These are phyloP conservation scores for Ennomos fuscantarius DNA, from an alignment of 2,888 invertebrate species.

Conservation along the genomic window DNA sequence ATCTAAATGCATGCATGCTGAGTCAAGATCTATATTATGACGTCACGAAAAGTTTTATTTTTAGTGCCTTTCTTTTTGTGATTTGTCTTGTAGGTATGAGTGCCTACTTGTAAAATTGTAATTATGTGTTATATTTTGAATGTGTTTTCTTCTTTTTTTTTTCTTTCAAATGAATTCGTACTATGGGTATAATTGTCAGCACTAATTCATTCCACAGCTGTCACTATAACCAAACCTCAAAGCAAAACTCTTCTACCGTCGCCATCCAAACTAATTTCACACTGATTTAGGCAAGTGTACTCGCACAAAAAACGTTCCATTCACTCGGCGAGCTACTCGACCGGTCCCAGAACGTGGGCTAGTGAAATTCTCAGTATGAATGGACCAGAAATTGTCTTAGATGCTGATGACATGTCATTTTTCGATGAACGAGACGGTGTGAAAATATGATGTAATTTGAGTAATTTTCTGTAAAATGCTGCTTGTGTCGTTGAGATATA, in stretches of 20 bases:
- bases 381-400: constrained; percentile 42
- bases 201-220: constrained; percentile 32
- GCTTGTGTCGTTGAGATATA: neutral
- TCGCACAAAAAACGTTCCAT: constrained; percentile 74
- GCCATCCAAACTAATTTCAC: constrained; percentile 78
- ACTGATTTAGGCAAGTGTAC: constrained; percentile 82
- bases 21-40: no score
- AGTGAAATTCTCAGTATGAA: constrained; percentile 58
- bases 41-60: no score
- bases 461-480: constrained; percentile 8
- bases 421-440: constrained; percentile 38
- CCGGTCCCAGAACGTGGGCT: constrained; percentile 44
- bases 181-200: no score
- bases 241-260: constrained; percentile 53
- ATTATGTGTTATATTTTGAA: no score
- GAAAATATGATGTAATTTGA: constrained; percentile 24
- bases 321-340: constrained; percentile 62
- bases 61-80: no score
- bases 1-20: no score
- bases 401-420: constrained; percentile 35
- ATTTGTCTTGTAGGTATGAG: no score
- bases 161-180: no score
- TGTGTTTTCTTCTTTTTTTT: no score
- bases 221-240: constrained; percentile 45
- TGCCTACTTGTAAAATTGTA: no score